Evolutionary conservation across 2,797 vertebrate genomes (phyloP).

Genomic region (Prunella strophiata): DNA sequence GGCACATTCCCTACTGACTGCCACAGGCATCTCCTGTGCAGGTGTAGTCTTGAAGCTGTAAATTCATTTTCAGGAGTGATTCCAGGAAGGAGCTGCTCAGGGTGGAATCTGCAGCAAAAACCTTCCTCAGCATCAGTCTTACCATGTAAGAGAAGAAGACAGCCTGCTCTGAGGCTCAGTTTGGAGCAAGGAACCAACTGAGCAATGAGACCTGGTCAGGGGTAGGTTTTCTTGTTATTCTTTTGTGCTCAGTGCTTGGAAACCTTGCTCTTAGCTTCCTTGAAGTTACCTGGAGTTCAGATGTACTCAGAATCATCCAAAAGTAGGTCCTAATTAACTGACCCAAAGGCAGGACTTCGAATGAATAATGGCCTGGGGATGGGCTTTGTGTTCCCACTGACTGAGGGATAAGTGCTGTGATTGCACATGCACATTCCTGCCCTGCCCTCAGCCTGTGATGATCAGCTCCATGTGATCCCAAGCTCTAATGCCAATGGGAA

Average conservation of each 20-base stretch:
- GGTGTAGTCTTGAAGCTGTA: constrained; percentile 65
- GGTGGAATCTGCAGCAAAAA: constrained; percentile 36
- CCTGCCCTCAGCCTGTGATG: background rate
- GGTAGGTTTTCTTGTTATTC: background rate
- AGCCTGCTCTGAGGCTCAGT: background rate
- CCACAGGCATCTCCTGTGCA: constrained; percentile 66
- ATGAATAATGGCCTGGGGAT: background rate
- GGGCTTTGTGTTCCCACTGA: background rate
- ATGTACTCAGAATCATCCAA: background rate
- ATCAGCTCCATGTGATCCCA: background rate
- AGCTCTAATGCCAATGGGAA: background rate
- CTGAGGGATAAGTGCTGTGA: background rate
- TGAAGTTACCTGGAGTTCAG: background rate
- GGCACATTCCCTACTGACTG: constrained; percentile 58
- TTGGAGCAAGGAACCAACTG: background rate
- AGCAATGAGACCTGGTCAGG: background rate
- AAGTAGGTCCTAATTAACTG: background rate
- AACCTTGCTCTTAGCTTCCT: background rate
- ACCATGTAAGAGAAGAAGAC: background rate
- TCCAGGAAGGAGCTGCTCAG: constrained; percentile 46
- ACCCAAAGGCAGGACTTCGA: background rate
- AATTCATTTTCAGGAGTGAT: constrained; percentile 20
- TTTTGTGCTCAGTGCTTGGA: background rate
- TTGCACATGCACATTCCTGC: background rate
- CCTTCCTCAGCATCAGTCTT: background rate